These are phyloP conservation scores for Acromyrmex echinatior DNA, from an alignment of 1,140 invertebrate species.

Conservation along the genomic window DNA sequence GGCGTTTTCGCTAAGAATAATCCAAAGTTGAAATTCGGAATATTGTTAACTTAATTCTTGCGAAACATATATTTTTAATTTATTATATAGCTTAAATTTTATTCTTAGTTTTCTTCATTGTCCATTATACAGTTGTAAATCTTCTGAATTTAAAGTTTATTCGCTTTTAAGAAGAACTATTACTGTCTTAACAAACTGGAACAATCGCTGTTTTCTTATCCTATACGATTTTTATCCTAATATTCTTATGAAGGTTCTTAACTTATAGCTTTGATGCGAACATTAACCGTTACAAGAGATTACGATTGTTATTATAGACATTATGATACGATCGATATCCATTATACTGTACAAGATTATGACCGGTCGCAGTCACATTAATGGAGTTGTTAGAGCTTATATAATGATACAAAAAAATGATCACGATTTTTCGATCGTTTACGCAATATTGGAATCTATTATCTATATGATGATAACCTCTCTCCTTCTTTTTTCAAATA, in stretches of 20 bases:
- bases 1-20: no score
- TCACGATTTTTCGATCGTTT: constrained; percentile 42
- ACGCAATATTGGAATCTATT: constrained; percentile 57
- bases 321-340: constrained; percentile 13
- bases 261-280: constrained; percentile 5
- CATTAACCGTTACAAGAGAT: background rate
- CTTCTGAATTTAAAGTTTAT: background rate
- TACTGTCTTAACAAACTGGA: background rate
- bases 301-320: constrained; percentile 11
- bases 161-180: background rate
- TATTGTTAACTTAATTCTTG: no score
- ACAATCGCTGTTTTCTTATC: background rate
- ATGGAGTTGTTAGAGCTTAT: background rate
- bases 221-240: background rate
- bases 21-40: no score
- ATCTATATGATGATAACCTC: constrained; percentile 42
- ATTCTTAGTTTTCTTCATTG: no score
- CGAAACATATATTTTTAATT: no score
- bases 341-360: constrained; percentile 4
- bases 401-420: background rate
- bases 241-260: background rate
- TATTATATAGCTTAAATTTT: no score
- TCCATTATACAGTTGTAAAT: no score
- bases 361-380: background rate
- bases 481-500: background rate